Evolutionary conservation across 2,113 vertebrate genomes (phyloP).

Genomic region (Campylomormyrus tamandua): DNA sequence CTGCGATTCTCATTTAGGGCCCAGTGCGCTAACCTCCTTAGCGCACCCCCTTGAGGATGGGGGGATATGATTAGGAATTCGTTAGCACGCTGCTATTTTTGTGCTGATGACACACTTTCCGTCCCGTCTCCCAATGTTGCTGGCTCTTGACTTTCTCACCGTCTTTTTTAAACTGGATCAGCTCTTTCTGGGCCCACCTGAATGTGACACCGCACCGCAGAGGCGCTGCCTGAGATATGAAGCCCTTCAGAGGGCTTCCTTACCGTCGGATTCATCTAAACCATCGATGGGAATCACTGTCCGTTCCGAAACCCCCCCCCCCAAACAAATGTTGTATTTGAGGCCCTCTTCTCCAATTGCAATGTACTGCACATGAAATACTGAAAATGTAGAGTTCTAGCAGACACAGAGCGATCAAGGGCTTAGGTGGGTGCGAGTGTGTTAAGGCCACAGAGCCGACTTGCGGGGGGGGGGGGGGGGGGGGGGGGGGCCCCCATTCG

Average conservation of each 20-base stretch:
- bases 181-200: constrained; percentile 52
- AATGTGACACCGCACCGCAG: constrained; percentile 46
- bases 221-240: constrained; percentile 29
- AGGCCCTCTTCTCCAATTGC: not conserved
- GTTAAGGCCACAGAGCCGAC: not conserved
- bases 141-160: constrained; percentile 62
- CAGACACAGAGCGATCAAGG: not conserved
- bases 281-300: not conserved
- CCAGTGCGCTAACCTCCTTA: constrained; percentile 64
- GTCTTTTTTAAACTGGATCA: constrained; percentile 61
- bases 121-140: constrained; percentile 45
- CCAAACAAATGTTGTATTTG: not conserved
- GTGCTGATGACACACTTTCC: constrained; percentile 73
- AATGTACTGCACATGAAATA: not conserved
- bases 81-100: constrained; percentile 70
- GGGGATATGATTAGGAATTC: constrained; percentile 68
- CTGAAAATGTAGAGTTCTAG: not conserved
- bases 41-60: constrained; percentile 58
- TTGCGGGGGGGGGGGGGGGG: not conserved
- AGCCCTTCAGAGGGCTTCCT: not conserved
- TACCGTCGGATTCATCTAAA: not conserved
- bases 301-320: no score
- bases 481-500: no score
- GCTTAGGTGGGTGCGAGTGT: not conserved
- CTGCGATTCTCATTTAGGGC: constrained; percentile 58